A percentile compares a stretch with the other conserved stretches of the same genome.
Conservation (phyloP, 2,888 invertebrate species). For the Aphodius granarius region DNA sequence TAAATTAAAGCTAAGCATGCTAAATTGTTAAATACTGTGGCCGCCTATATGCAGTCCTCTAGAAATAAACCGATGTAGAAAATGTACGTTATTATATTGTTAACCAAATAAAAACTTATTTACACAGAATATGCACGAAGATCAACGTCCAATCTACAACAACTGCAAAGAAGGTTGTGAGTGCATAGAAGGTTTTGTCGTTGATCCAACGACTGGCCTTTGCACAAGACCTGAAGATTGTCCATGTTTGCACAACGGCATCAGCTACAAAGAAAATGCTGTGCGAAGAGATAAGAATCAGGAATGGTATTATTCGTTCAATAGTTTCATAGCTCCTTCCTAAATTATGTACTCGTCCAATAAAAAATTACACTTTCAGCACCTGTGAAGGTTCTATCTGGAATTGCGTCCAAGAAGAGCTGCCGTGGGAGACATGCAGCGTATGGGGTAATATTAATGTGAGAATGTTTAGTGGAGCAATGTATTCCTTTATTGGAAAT, state of each 20-base stretch:
- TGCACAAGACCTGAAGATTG: constrained; percentile 10
- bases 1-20: too few relatives aligned
- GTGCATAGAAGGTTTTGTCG: constrained; percentile 7
- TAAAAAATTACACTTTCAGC: not conserved
- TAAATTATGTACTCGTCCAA: not conserved
- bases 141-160: not conserved
- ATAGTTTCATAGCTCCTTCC: not conserved
- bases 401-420: not conserved
- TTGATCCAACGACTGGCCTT: not conserved
- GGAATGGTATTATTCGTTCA: not conserved
- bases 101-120: not conserved
- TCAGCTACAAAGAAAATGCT: constrained; percentile 1
- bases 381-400: not conserved
- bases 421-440: constrained; percentile 1
- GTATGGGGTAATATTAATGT: not conserved
- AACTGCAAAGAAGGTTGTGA: constrained; percentile 1
- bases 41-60: too few relatives aligned
- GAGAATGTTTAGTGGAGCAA: not conserved
- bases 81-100: too few relatives aligned
- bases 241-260: constrained; percentile 3
- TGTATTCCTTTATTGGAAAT: not conserved
- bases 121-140: not conserved
- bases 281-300: not conserved
- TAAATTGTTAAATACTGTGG: too few relatives aligned
- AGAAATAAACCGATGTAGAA: too few relatives aligned